Conservation (phyloP, 53 echinoderm and acorn worm genomes). For the Antedon mediterranea region DNA sequence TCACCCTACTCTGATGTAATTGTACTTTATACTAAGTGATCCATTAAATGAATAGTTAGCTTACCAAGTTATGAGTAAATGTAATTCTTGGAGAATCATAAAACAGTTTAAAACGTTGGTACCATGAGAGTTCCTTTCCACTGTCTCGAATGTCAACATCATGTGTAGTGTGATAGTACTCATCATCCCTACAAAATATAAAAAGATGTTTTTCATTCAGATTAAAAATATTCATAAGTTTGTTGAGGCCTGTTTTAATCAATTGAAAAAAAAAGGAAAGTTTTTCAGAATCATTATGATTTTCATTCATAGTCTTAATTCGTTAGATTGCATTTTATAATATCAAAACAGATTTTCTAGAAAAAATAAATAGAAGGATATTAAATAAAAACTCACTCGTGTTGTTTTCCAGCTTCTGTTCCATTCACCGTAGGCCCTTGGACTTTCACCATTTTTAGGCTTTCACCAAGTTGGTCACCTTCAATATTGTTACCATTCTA, state of each 20-base stretch:
- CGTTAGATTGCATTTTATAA: no score
- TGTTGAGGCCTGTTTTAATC: no score
- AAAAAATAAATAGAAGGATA: background rate
- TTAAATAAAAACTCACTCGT: conserved; percentile 6
- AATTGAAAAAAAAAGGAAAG: no score
- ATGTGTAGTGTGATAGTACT: conserved; percentile 17
- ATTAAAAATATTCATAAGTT: no score
- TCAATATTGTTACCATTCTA: conserved; percentile 3
- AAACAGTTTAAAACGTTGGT: conserved; percentile 65
- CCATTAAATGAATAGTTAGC: background rate
- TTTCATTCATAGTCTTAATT: no score
- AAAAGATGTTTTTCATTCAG: no score
- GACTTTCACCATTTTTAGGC: conserved; percentile 20
- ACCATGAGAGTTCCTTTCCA: conserved; percentile 53
- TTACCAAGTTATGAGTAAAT: conserved; percentile 66
- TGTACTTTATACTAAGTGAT: no score
- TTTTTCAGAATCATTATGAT: no score
- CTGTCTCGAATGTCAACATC: conserved; percentile 65
- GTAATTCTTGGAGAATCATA: conserved; percentile 73
- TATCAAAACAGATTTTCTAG: no score
- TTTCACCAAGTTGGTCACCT: conserved; percentile 16
- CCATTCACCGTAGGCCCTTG: conserved; percentile 10
- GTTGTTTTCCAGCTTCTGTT: conserved; percentile 4
- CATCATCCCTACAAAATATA: background rate
- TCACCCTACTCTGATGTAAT: no score